Conservation (phyloP, 2,888 invertebrate genomes). For the Conchocele bisecta region DNA sequence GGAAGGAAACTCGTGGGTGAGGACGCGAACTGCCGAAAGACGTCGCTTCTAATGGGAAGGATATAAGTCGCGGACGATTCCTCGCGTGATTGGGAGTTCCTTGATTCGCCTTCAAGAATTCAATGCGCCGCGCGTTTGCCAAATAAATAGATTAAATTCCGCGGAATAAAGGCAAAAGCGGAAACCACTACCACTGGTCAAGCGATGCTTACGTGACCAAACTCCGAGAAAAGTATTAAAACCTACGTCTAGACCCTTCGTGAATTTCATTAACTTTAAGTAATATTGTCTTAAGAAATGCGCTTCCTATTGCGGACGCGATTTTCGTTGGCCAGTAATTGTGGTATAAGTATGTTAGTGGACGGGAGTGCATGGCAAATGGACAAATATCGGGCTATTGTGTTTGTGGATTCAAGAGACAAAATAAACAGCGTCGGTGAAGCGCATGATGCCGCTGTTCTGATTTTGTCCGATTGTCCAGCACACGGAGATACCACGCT, state of each 20-base stretch:
- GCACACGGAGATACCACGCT: no score
- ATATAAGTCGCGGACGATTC: conserved; percentile 13
- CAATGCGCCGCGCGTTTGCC: conserved; percentile 48
- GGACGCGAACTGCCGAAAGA: no score
- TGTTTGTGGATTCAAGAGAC: no score
- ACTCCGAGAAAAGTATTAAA: conserved; percentile 51
- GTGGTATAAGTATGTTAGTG: no score
- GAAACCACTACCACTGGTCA: conserved; percentile 56
- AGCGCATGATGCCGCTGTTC: no score
- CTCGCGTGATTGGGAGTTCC: conserved; percentile 42
- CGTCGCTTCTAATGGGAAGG: not conserved
- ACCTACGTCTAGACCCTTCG: conserved; percentile 26
- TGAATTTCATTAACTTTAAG: conserved; percentile 47
- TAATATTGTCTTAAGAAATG: conserved; percentile 43
- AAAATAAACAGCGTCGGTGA: no score
- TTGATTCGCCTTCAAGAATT: conserved; percentile 43
- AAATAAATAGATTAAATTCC: conserved; percentile 61
- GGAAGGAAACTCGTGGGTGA: no score
- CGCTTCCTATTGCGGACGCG: conserved; percentile 30
- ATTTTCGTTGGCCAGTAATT: no score
- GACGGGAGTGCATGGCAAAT: no score
- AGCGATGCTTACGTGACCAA: conserved; percentile 53
- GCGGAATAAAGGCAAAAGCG: conserved; percentile 17
- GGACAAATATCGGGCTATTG: no score
- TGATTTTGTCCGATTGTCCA: no score